These are phyloP conservation scores for Chunga burmeisteri DNA, from an alignment of 2,113 vertebrate genomes.

Conservation along the genomic window DNA sequence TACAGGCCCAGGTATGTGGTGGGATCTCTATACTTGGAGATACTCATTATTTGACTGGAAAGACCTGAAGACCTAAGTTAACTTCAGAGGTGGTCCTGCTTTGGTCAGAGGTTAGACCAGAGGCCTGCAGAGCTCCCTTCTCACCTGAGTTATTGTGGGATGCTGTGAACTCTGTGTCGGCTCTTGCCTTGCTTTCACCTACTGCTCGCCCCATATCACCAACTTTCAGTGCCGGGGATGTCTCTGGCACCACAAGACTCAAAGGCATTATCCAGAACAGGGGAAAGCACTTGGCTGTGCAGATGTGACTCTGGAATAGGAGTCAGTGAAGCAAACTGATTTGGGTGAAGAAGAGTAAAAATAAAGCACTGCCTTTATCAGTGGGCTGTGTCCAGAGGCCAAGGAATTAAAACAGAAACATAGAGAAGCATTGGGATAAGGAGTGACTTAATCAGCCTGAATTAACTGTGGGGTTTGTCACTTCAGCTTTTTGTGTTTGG, in stretches of 20 bases:
- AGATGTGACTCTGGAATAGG: background rate
- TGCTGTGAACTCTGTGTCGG: background rate
- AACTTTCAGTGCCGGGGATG: background rate
- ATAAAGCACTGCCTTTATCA: background rate
- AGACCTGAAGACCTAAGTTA: background rate
- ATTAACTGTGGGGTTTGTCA: slow-evolving; percentile 48
- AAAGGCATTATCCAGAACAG: background rate
- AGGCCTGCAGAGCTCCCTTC: background rate
- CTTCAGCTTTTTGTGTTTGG: slow-evolving; percentile 23
- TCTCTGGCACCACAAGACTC: background rate
- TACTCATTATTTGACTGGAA: background rate
- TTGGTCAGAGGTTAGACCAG: background rate
- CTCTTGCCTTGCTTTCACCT: background rate
- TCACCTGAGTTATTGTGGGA: background rate
- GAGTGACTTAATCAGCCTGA: slow-evolving; percentile 27
- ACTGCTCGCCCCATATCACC: background rate
- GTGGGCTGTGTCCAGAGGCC: background rate
- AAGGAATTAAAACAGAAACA: slow-evolving; percentile 11
- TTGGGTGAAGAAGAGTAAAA: background rate
- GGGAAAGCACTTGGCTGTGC: background rate
- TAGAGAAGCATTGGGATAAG: background rate
- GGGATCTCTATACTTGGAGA: background rate
- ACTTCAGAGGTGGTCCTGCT: background rate
- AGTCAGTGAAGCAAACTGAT: background rate
- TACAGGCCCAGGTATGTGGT: background rate